Conservation (phyloP, 2,888 invertebrate species). For the Listrodromus nycthemerus region DNA sequence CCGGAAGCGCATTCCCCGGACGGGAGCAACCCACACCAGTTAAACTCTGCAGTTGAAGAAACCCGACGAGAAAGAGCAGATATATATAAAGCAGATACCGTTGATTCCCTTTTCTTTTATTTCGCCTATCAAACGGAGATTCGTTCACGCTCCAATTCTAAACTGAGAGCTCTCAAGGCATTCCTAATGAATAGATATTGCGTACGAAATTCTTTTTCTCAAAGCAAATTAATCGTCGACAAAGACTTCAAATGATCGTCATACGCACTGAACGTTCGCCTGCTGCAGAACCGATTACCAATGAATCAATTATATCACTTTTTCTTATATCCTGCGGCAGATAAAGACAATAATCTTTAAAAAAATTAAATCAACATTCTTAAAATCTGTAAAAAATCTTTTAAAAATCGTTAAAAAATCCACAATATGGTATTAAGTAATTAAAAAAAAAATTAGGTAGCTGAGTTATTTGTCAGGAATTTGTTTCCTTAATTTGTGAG, state of each 20-base stretch:
- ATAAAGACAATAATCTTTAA: too few relatives aligned
- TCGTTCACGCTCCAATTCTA: conserved; percentile 63
- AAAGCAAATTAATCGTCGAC: conserved; percentile 22
- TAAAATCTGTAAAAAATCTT: too few relatives aligned
- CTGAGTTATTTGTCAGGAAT: too few relatives aligned
- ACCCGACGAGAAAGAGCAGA: conserved; percentile 38
- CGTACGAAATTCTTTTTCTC: conserved; percentile 27
- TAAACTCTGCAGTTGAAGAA: conserved; percentile 60
- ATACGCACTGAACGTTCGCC: not conserved
- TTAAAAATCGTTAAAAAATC: too few relatives aligned
- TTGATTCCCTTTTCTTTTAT: conserved; percentile 56
- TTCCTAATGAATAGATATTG: conserved; percentile 53
- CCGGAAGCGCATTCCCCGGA: conserved; percentile 46
- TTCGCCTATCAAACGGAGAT: conserved; percentile 54
- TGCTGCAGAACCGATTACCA: not conserved
- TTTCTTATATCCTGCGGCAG: not conserved
- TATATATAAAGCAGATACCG: conserved; percentile 53
- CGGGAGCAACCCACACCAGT: conserved; percentile 40
- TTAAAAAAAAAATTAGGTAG: too few relatives aligned
- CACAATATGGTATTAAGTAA: too few relatives aligned
- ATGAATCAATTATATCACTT: not conserved
- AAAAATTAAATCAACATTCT: too few relatives aligned
- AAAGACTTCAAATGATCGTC: conserved; percentile 16
- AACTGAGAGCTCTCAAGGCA: conserved; percentile 36
- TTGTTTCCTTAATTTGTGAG: too few relatives aligned